Evolutionary conservation across 2,113 vertebrate genomes (phyloP), one percentile per base, ranked within the genome.

Genomic region (Cyprinodon variegatus): DNA sequence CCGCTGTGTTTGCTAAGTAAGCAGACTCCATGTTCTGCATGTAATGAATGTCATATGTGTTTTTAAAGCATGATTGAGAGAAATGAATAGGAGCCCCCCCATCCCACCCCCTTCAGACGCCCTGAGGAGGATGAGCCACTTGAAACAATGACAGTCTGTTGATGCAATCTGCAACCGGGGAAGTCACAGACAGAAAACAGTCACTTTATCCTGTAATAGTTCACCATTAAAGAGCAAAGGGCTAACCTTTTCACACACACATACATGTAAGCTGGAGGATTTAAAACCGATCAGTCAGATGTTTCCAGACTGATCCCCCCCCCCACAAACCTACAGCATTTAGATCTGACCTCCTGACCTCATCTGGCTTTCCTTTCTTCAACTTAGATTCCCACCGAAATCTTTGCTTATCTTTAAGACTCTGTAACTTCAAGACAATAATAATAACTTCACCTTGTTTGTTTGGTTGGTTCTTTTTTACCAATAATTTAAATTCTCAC

Each of bases 131-230:
- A 80, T 72, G 17, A 61, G 74, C 64, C 46, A 48, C 68, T 71
- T 83, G 68, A 86, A 90, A 92, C 90, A 94, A 92, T 88, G 71
- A 77, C 82, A 46, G 78, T 57, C 82, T 90, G 76, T 90, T 91
- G 82, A 90, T 78, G 46, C 39, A 65, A 81, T 89, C 76, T 65
- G 84, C 37, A 65, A 81, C 82, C 61, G 76, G 83, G 76, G 66
- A 57, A 77, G 73, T 70, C 68, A 77, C 48, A 91, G 87, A 85
- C 53, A 81, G 65, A 86, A 77, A 61, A 74, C 17, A 2, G 62
- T 67, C 46, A 38, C 61, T 77, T 79, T 69, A 72, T 83, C 70
- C 61, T 71, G 79, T 86, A 40, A 83, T 60, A 84, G 82, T 83
- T 68, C 40, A 85, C 36, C 72, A 84, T 61, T 70, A 20, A 29